A percentile compares a stretch with the other conserved stretches of the same genome.
These are phyloP conservation scores for Epinotia brunnichana DNA, from an alignment of 2,888 invertebrate genomes.

Conservation along the genomic window DNA sequence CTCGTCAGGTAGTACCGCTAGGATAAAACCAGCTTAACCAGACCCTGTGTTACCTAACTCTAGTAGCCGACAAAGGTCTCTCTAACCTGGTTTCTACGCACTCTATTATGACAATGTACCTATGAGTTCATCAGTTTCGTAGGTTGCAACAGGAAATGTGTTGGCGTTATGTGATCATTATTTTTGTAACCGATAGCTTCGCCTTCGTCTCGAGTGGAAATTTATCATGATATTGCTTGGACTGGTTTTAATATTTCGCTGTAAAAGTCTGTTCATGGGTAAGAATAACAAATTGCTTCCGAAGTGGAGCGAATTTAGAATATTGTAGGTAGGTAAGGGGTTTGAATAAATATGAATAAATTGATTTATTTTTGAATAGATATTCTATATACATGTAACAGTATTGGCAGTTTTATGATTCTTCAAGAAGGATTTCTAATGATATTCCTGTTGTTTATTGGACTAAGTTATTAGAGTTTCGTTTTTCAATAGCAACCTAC, in stretches of 20 bases:
- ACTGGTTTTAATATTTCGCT: conserved; percentile 28
- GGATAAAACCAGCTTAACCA: neutral
- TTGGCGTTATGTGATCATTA: conserved; percentile 56
- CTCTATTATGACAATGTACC: conserved; percentile 40
- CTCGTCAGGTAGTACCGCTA: conserved; percentile 24
- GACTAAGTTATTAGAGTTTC: neutral
- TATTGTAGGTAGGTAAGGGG: conserved; percentile 16
- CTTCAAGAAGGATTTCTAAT: neutral
- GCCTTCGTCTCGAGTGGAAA: conserved; percentile 36
- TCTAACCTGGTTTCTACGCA: conserved; percentile 32
- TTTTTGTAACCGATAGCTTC: conserved; percentile 51
- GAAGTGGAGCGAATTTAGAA: conserved; percentile 21
- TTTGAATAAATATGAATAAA: conserved; percentile 8
- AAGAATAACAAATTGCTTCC: conserved; percentile 39
- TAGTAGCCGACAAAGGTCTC: conserved; percentile 20
- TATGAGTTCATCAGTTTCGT: conserved; percentile 42
- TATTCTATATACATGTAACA: neutral
- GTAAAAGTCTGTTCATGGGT: conserved; percentile 29
- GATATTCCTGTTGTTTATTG: too few relatives aligned
- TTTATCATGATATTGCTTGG: conserved; percentile 26
- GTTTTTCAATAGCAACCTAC: neutral
- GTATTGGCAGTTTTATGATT: neutral
- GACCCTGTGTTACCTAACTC: neutral
- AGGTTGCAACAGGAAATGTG: conserved; percentile 55
- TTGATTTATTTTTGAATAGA: neutral